These are phyloP conservation scores for Rostratula benghalensis DNA, from an alignment of 2,113 vertebrate species.

Conservation along the genomic window DNA sequence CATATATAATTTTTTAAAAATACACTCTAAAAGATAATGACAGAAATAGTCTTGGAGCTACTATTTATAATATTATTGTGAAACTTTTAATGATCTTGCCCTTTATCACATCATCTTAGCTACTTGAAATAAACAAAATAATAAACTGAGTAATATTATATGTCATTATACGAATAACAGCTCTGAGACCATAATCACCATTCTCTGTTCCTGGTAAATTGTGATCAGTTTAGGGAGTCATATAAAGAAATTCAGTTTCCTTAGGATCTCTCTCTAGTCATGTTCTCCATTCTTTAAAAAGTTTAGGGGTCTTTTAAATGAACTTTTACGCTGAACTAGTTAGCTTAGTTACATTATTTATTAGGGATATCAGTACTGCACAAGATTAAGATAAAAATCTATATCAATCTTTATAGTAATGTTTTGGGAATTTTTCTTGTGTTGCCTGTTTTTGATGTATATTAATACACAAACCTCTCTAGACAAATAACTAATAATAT, in stretches of 20 bases:
- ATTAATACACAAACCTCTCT: not conserved
- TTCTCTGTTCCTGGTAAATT: not conserved
- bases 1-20: not conserved
- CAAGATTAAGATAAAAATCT: no score
- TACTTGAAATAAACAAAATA: not conserved
- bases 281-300: not conserved
- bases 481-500: not conserved
- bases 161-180: not conserved
- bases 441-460: not conserved
- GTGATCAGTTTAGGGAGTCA: not conserved
- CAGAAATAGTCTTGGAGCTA: no score
- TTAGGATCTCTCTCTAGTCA: not conserved
- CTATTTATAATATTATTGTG: no score
- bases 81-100: not conserved
- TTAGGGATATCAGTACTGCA: not conserved
- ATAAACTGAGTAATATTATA: not conserved
- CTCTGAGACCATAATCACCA: not conserved
- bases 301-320: not conserved
- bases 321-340: not conserved
- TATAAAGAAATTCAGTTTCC: not conserved
- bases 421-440: not conserved
- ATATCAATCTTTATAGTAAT: no score
- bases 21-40: not conserved
- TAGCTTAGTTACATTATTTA: not conserved
- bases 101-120: not conserved